phyloP scores from a whole-genome alignment of 2,797 vertebrate species.

The Hipposideros larvatus region DNA sequence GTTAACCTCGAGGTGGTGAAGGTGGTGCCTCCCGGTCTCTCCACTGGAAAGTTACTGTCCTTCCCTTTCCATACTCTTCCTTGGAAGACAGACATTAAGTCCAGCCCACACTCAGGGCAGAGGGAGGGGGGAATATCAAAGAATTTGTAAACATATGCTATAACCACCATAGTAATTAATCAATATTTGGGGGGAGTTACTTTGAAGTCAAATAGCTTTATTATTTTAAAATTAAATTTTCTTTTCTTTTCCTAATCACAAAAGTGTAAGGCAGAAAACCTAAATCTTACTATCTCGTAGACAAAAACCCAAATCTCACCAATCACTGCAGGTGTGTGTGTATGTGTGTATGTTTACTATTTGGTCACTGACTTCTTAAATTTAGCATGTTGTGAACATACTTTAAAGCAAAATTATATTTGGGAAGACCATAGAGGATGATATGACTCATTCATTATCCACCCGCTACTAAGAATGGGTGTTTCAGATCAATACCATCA shows the following conservation, averaged over 20 bases:
- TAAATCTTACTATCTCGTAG: not conserved
- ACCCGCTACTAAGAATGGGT: not conserved
- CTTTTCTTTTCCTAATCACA: not conserved
- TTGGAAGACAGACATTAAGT: not conserved
- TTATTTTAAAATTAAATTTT: not conserved
- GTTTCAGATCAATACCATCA: conserved; percentile 31
- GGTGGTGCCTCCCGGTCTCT: not conserved
- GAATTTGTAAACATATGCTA: not conserved
- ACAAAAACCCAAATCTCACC: not conserved
- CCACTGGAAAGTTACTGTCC: not conserved
- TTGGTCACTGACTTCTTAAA: not conserved
- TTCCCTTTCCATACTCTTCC: not conserved
- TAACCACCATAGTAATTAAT: not conserved
- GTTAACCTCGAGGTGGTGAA: not conserved
- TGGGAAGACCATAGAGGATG: not conserved
- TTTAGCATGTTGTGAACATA: not conserved
- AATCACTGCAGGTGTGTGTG: not conserved
- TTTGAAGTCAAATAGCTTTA: not conserved
- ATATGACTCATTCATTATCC: not conserved
- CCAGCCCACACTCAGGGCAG: not conserved
- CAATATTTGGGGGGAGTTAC: not conserved
- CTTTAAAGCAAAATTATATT: not conserved
- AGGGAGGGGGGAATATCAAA: not conserved
- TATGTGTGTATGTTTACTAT: not conserved
- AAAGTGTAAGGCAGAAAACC: not conserved